These are phyloP conservation scores for Montipora sp. DNA, from an alignment of 64 coral and sea anemone genomes.

Conservation along the genomic window DNA sequence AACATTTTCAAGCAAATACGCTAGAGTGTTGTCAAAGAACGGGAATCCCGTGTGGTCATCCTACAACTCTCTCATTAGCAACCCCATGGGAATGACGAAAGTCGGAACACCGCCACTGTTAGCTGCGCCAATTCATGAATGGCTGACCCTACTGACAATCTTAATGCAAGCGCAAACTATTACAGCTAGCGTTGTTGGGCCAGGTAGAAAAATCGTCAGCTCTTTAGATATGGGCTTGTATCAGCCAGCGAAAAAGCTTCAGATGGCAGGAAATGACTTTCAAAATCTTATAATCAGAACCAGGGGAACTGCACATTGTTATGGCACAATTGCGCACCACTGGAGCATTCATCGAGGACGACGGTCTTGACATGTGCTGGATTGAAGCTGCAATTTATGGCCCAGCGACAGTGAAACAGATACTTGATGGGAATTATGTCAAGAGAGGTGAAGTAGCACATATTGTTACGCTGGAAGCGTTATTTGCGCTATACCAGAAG, in stretches of 20 bases:
- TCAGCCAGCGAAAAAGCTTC: constrained; percentile 27
- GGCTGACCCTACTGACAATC: background rate
- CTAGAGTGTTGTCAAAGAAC: background rate
- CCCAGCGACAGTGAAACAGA: constrained; percentile 51
- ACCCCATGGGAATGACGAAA: background rate
- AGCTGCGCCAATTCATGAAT: background rate
- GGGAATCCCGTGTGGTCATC: background rate
- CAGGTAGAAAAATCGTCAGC: background rate
- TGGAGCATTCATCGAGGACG: constrained; percentile 13
- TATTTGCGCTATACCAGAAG: constrained; percentile 28
- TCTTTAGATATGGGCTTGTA: background rate
- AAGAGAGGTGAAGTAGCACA: constrained; percentile 24
- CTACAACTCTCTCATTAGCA: background rate
- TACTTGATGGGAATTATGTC: constrained; percentile 48
- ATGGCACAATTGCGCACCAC: constrained; percentile 38
- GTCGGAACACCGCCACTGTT: background rate
- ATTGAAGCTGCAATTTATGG: constrained; percentile 54
- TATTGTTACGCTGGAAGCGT: constrained; percentile 32
- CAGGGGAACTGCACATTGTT: too few relatives aligned
- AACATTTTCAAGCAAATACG: background rate
- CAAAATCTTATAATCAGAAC: background rate
- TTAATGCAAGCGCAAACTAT: background rate
- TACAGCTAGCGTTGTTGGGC: background rate
- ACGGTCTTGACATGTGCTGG: constrained; percentile 69
- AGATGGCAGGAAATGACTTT: background rate